Evolutionary conservation across 2,888 invertebrate species (phyloP), one percentile per base, ranked within the genome.

Genomic region (Pherbina coryleti): DNA sequence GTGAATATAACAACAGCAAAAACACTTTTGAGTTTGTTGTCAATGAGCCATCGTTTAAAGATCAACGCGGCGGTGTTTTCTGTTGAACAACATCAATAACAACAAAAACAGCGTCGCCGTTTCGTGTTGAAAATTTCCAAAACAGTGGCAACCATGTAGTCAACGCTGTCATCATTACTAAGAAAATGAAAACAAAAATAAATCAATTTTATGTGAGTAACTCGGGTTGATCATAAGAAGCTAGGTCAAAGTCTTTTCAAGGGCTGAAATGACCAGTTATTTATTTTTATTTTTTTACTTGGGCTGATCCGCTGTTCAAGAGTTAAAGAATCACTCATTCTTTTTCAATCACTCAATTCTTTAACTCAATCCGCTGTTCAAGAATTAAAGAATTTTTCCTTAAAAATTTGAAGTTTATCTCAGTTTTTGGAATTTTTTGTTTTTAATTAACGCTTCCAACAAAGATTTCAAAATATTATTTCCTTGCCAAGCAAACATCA

Each of bases 51-150:
- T 28, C 64, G 64, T 31, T 25, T 31, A 34, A 31, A 64, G 64
- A 64, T 64, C 64, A 69, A 51, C 69, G 69, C 51, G 69, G 67
- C 3, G 67, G 1, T 51, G 69, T 49, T 49, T 17, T 14, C 14
- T 5, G 49, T 11, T 8, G 25, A 44, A 51, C 69, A 49, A 25
- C 51, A 51, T 1, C 14, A 69, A 22, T 22, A 19, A 49, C 34
- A 44, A 19, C 62, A 62, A 37, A 37, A 3, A 19, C 22, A 28
- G 31, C 8, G 19, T 28, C 19, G 51, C 17, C 44, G n/a, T 31
- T 64, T 28, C 4, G 4, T n/a, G 34, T 64, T 64, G 17, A 31
- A 31, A 7, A n/a, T 31, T 64, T 14, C 31, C 34, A 31, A 28
- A 31, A 14, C 22, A 7, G 55, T 55, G 8, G 55, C 22, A 55